These are phyloP conservation scores for Formica selysi DNA, from an alignment of 1,140 invertebrate species.

Conservation along the genomic window DNA sequence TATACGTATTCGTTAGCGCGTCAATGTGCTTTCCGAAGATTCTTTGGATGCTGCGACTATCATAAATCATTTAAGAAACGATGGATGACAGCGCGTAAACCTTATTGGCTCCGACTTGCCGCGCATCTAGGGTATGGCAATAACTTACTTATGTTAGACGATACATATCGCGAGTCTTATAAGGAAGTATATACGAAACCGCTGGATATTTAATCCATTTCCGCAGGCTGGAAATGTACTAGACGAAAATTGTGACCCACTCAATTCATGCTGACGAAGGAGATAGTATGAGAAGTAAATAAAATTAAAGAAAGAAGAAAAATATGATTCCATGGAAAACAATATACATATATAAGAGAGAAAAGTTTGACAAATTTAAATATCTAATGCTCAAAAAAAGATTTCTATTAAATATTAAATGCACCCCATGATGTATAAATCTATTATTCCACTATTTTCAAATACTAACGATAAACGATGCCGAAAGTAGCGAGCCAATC, in stretches of 20 bases:
- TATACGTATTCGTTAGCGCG: constrained; percentile 33
- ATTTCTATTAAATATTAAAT: background rate
- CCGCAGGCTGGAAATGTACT: background rate
- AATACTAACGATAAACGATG: constrained; percentile 10
- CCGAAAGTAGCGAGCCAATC: constrained; percentile 6
- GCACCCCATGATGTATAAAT: background rate
- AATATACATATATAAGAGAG: background rate
- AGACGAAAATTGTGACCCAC: constrained; percentile 10
- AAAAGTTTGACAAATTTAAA: background rate
- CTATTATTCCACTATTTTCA: constrained; percentile 15
- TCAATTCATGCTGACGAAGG: background rate
- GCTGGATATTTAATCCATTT: constrained; percentile 51
- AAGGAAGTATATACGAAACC: constrained; percentile 30
- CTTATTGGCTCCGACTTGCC: constrained; percentile 34
- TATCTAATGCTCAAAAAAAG: background rate
- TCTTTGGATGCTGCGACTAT: constrained; percentile 20
- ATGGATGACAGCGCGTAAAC: constrained; percentile 45
- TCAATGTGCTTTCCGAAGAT: constrained; percentile 17
- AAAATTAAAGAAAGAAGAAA: background rate
- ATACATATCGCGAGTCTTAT: constrained; percentile 21
- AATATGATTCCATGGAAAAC: background rate
- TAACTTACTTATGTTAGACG: background rate
- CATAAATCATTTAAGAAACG: constrained; percentile 55
- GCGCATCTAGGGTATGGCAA: constrained; percentile 20
- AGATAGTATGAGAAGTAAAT: constrained; percentile 12